A percentile compares a stretch with the other conserved stretches of the same genome.
Conservation (phyloP, 2,888 invertebrate species). For the Camponotus fellah region DNA sequence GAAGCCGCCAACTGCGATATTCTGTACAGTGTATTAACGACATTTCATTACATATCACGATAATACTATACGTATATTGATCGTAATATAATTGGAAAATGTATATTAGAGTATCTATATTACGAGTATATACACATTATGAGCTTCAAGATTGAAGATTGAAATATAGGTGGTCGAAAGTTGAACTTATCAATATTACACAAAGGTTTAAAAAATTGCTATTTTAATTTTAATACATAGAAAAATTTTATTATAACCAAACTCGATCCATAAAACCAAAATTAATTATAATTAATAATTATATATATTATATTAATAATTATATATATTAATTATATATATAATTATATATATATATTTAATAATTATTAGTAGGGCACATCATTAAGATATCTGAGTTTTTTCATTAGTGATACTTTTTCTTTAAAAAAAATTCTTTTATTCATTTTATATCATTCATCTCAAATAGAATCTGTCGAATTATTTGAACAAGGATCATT, state of each 20-base stretch:
- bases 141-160: neutral
- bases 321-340: too few species aligned
- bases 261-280: too few species aligned
- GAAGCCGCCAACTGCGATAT: conserved; percentile 33
- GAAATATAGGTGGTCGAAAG: neutral
- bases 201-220: neutral
- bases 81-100: neutral
- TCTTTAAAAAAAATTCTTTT: too few species aligned
- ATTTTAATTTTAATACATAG: neutral
- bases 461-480: too few species aligned
- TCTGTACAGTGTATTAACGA: conserved; percentile 25
- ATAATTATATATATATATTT: too few species aligned
- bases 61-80: neutral
- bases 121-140: neutral
- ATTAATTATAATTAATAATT: too few species aligned
- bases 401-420: too few species aligned
- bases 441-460: too few species aligned
- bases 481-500: too few species aligned
- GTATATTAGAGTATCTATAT: neutral
- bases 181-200: neutral
- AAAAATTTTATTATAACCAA: neutral
- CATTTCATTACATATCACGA: neutral
- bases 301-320: too few species aligned
- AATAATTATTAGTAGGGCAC: too few species aligned
- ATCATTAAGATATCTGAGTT: too few species aligned